Percentiles rank a stretch among this genome's conserved stretches.
These are phyloP conservation scores for Pygocentrus nattereri DNA, from an alignment of 2,797 vertebrate genomes.

Conservation along the genomic window DNA sequence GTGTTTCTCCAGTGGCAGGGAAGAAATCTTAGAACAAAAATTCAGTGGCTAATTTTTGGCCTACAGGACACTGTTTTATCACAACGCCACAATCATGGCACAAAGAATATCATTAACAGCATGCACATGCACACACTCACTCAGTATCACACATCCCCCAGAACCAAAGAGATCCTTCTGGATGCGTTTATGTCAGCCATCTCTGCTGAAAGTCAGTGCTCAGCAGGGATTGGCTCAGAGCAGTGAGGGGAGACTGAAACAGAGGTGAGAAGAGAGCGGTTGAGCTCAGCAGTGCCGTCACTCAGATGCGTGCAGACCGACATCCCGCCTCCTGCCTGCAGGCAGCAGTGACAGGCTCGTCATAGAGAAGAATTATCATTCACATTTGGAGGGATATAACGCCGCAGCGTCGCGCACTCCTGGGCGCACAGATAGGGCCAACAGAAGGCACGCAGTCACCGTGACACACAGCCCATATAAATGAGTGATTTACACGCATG, in stretches of 20 bases:
- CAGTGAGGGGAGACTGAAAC: neutral
- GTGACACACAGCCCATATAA: constrained; percentile 63
- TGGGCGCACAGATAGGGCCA: constrained; percentile 63
- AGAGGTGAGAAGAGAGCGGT: neutral
- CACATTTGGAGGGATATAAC: constrained; percentile 58
- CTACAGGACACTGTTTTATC: neutral
- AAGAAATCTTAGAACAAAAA: neutral
- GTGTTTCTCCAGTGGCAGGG: neutral
- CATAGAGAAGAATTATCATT: constrained; percentile 55
- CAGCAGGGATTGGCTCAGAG: constrained; percentile 18
- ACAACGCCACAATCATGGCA: neutral
- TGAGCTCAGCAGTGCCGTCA: constrained; percentile 21
- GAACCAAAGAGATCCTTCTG: constrained; percentile 7
- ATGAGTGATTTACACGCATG: constrained; percentile 60
- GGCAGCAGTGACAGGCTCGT: constrained; percentile 50
- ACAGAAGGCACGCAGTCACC: constrained; percentile 69
- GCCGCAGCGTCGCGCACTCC: constrained; percentile 47
- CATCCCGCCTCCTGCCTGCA: constrained; percentile 31
- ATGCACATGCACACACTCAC: neutral
- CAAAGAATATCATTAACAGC: constrained; percentile 1
- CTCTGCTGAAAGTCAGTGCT: constrained; percentile 29
- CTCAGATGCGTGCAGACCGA: constrained; percentile 16
- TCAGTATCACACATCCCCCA: neutral
- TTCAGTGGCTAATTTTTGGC: neutral
- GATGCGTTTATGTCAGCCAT: constrained; percentile 13